Percentiles rank a stretch among this genome's conserved stretches.
Conservation (phyloP, 2,888 invertebrate species). For the Hyalella azteca region DNA sequence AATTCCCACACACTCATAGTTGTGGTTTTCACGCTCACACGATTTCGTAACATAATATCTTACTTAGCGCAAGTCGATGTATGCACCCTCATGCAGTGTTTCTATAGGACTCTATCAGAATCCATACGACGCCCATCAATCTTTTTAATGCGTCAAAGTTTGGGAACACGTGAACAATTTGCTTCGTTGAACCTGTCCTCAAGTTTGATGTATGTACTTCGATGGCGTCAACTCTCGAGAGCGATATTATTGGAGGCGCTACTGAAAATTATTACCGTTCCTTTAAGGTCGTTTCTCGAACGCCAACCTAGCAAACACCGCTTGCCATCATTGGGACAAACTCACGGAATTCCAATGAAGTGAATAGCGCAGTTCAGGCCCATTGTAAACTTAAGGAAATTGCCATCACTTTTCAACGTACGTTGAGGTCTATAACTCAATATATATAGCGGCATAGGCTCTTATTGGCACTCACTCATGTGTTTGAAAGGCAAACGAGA, state of each 20-base stretch:
- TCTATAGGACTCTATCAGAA: too few relatives aligned
- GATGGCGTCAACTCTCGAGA: neutral
- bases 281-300: neutral
- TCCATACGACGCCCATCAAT: neutral
- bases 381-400: too few relatives aligned
- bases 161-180: neutral
- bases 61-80: too few relatives aligned
- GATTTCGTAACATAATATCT: too few relatives aligned
- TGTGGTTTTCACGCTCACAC: too few relatives aligned
- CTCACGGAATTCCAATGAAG: too few relatives aligned
- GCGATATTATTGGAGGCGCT: neutral
- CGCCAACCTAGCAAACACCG: neutral
- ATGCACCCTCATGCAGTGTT: too few relatives aligned
- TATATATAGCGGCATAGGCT: neutral
- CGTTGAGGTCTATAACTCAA: conserved; percentile 11
- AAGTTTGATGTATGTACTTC: neutral
- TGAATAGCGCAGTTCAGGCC: too few relatives aligned
- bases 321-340: neutral
- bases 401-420: neutral
- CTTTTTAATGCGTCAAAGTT: neutral
- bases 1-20: too few relatives aligned
- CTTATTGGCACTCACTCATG: conserved; percentile 1
- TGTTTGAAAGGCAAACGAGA: conserved; percentile 19
- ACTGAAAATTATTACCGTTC: neutral
- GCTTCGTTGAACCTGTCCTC: neutral